These are phyloP conservation scores for Meriones psammophilus DNA, from an alignment of 2,797 vertebrate genomes.

Conservation along the genomic window DNA sequence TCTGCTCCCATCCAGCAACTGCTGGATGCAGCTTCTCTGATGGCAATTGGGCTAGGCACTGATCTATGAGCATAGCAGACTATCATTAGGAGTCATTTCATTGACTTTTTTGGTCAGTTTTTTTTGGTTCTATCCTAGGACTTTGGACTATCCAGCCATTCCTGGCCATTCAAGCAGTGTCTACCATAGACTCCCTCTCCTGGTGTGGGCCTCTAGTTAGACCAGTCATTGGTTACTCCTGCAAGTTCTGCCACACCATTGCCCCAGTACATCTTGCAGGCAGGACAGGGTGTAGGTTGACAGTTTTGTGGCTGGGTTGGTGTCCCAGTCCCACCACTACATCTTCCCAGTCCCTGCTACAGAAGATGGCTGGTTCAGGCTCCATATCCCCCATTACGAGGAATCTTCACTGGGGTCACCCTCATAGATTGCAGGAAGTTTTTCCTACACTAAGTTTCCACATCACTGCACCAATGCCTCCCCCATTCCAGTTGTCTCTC, in stretches of 20 bases:
- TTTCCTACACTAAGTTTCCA: neutral
- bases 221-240: neutral
- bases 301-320: neutral
- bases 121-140: neutral
- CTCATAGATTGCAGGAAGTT: neutral
- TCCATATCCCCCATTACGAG: neutral
- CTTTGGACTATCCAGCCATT: neutral
- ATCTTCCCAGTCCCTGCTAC: neutral
- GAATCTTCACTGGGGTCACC: neutral
- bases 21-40: neutral
- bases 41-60: neutral
- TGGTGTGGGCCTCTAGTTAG: neutral
- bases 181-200: neutral
- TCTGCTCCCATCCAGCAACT: neutral
- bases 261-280: neutral
- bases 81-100: neutral
- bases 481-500: neutral
- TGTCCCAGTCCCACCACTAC: neutral
- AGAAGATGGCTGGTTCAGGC: neutral
- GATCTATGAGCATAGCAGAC: neutral
- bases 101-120: neutral
- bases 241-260: neutral
- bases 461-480: neutral
- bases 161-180: neutral
- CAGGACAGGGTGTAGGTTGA: neutral